Percentiles rank a stretch among this genome's conserved stretches.
Conservation (phyloP, 2,797 vertebrate genomes). For the Enoplosus armatus region DNA sequence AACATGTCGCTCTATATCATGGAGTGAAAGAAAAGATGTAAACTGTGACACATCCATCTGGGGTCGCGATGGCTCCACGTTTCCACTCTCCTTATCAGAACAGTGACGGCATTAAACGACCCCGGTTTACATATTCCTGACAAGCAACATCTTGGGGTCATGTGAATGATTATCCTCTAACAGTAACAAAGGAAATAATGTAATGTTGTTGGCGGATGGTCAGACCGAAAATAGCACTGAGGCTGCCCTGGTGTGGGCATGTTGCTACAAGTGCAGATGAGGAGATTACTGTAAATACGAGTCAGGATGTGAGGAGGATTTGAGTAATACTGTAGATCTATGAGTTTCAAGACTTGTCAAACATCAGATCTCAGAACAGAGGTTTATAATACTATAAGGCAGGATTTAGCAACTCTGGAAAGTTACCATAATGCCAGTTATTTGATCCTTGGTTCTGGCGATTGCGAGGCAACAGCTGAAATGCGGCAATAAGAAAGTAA, state of each 20-base stretch:
- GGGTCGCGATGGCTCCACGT: background rate
- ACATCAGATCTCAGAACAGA: background rate
- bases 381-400: background rate
- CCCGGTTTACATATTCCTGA: background rate
- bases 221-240: constrained; percentile 2
- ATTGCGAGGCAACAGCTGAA: background rate
- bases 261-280: constrained; percentile 21
- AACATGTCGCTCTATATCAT: background rate
- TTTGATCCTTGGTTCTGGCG: background rate
- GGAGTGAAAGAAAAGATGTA: background rate
- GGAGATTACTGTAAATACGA: constrained; percentile 30
- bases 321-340: background rate
- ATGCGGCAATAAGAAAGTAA: background rate
- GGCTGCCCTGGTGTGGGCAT: background rate
- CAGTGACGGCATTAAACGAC: background rate
- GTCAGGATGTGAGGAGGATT: constrained; percentile 9
- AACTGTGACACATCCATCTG: background rate
- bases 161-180: constrained; percentile 9
- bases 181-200: constrained; percentile 21
- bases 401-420: background rate
- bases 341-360: background rate
- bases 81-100: background rate
- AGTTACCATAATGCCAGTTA: background rate
- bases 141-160: constrained; percentile 20
- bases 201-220: constrained; percentile 5